A percentile compares a stretch with the other conserved stretches of the same genome.
Evolutionary conservation across 2,797 vertebrate species (phyloP).

Genomic region (Sebastiscus tertius): DNA sequence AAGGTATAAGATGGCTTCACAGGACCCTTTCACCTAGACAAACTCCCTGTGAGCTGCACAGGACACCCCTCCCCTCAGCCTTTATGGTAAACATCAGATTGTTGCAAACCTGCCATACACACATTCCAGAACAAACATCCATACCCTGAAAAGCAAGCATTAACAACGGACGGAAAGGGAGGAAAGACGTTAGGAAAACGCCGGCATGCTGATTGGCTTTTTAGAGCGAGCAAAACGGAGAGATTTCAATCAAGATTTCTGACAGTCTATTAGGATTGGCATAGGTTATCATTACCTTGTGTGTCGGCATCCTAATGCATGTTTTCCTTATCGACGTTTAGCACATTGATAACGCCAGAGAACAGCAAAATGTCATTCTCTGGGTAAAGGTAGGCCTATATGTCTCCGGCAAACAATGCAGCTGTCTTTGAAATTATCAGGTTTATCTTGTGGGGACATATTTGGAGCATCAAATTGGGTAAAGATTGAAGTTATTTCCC

Average conservation of each 20-base stretch:
- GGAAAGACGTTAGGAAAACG: slow-evolving; percentile 28
- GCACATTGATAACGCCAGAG: slow-evolving; percentile 71
- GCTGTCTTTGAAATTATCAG: slow-evolving; percentile 61
- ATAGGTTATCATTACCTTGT: slow-evolving; percentile 83
- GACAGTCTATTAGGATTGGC: slow-evolving; percentile 81
- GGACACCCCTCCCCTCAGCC: neutral
- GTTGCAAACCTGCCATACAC: slow-evolving; percentile 5
- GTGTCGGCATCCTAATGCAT: slow-evolving; percentile 79
- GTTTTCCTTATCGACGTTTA: slow-evolving; percentile 75
- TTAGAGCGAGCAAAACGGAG: slow-evolving; percentile 62
- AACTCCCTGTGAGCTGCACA: neutral
- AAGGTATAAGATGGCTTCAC: neutral
- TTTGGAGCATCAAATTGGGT: slow-evolving; percentile 8
- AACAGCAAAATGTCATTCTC: slow-evolving; percentile 71
- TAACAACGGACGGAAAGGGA: neutral
- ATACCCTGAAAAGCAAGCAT: slow-evolving; percentile 9
- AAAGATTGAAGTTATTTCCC: slow-evolving; percentile 23
- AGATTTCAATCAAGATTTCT: slow-evolving; percentile 86
- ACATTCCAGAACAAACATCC: slow-evolving; percentile 44
- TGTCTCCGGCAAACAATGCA: slow-evolving; percentile 66
- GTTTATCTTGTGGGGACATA: slow-evolving; percentile 50
- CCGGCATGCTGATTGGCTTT: slow-evolving; percentile 72
- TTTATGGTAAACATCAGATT: neutral
- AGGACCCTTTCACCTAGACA: neutral
- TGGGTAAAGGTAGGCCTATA: slow-evolving; percentile 56